phyloP scores from a whole-genome alignment of 2,113 vertebrate species.

The Scytalopus superciliaris region DNA sequence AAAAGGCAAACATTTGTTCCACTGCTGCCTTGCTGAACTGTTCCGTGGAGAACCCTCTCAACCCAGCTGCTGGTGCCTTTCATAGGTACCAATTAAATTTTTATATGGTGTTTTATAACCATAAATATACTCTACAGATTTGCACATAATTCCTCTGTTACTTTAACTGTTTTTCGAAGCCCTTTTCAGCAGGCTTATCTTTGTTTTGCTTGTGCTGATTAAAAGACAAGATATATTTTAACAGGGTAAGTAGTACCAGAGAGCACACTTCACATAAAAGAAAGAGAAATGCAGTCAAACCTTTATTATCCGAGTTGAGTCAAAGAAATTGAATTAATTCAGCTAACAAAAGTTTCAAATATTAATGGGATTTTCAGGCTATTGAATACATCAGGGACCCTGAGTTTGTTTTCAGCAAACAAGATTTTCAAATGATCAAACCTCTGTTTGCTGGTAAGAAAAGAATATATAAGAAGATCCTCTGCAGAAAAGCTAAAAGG shows the following conservation, averaged over 20 bases:
- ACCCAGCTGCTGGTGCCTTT: slow-evolving; percentile 24
- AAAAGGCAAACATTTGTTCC: neutral
- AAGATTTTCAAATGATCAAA: neutral
- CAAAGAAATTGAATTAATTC: slow-evolving; percentile 37
- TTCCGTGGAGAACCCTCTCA: neutral
- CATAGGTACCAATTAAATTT: slow-evolving; percentile 52
- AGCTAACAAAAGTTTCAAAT: neutral
- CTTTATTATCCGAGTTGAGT: slow-evolving; percentile 32
- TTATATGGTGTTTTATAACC: slow-evolving; percentile 45
- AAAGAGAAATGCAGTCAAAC: slow-evolving; percentile 32
- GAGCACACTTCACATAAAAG: slow-evolving; percentile 28
- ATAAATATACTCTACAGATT: slow-evolving; percentile 52
- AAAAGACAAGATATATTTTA: slow-evolving; percentile 63
- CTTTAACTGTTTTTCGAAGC: slow-evolving; percentile 45
- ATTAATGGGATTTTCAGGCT: slow-evolving; percentile 35
- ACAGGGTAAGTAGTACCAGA: slow-evolving; percentile 35
- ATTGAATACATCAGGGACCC: neutral
- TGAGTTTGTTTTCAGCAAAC: neutral
- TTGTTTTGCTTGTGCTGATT: slow-evolving; percentile 62
- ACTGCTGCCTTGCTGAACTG: slow-evolving; percentile 11
- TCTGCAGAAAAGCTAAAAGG: neutral
- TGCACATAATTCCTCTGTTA: slow-evolving; percentile 39
- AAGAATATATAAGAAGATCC: neutral
- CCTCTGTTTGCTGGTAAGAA: neutral
- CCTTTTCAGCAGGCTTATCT: slow-evolving; percentile 39